Conservation (phyloP, 2,113 vertebrate species). For the Atlantisia rogersi region DNA sequence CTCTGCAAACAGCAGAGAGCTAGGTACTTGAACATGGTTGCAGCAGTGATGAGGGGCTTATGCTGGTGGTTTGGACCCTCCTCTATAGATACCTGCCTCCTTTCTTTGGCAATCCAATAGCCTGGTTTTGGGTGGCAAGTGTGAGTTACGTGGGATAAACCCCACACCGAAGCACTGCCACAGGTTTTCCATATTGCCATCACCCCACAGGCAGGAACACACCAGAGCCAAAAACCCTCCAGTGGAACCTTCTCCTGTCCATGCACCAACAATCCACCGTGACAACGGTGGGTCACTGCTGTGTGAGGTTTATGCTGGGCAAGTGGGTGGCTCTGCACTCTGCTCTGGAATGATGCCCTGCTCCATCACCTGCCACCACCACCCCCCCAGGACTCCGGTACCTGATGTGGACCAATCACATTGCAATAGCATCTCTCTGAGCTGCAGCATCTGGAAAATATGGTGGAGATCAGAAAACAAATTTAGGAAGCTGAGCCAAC, state of each 20-base stretch:
- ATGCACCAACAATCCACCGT: not conserved
- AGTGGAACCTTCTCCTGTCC: not conserved
- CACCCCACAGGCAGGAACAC: not conserved
- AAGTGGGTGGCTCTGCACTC: not conserved
- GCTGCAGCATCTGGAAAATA: not conserved
- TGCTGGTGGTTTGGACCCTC: not conserved
- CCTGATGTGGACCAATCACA: not conserved
- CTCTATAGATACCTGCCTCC: not conserved
- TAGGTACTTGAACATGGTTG: fast-evolving
- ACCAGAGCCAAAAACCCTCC: not conserved
- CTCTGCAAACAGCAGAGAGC: not conserved
- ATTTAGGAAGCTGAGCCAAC: not conserved
- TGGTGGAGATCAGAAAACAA: not conserved
- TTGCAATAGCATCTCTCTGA: not conserved
- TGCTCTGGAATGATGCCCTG: not conserved
- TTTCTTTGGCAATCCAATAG: not conserved
- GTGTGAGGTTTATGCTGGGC: not conserved
- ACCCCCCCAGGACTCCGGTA: not conserved
- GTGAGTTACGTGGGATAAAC: not conserved
- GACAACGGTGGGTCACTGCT: not conserved
- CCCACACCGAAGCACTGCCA: not conserved
- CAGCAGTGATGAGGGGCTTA: not conserved
- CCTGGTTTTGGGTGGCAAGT: not conserved
- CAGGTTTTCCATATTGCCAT: not conserved
- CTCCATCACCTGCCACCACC: not conserved